Percentiles rank a stretch among this genome's conserved stretches.
phyloP scores from a whole-genome alignment of 2,888 invertebrate genomes.

The Macaria notata region DNA sequence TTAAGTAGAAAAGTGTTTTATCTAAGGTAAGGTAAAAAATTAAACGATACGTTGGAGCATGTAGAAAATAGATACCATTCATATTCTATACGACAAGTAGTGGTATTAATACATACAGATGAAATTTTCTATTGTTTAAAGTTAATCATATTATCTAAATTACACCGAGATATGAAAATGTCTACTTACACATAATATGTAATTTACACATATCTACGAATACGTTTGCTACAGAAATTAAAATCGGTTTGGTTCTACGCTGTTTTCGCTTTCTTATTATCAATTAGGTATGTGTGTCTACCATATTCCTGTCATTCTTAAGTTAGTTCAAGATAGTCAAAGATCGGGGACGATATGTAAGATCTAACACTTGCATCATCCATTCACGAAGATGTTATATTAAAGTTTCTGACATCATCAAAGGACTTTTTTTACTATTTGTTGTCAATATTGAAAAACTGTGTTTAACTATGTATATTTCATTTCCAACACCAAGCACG shows the following conservation, averaged over 20 bases:
- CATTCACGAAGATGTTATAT: too few species aligned
- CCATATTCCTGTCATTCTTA: too few species aligned
- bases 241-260: conserved; percentile 1
- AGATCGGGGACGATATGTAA: too few species aligned
- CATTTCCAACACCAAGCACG: conserved; percentile 7
- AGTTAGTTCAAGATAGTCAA: too few species aligned
- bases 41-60: conserved; percentile 12
- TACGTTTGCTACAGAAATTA: conserved; percentile 21
- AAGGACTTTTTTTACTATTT: too few species aligned
- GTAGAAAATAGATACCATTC: conserved; percentile 23
- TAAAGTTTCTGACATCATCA: too few species aligned
- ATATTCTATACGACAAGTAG: conserved; percentile 13
- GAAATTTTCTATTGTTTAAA: conserved; percentile 15
- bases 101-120: conserved; percentile 19
- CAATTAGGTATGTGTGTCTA: too few species aligned
- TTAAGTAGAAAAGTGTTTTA: conserved; percentile 16
- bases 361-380: too few species aligned
- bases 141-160: conserved; percentile 11
- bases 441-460: conserved; percentile 7
- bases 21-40: conserved; percentile 17
- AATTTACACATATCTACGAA: conserved; percentile 24
- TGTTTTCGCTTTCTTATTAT: too few species aligned
- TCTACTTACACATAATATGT: conserved; percentile 27
- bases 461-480: neutral
- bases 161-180: conserved; percentile 32